Evolutionary conservation across 2,113 vertebrate species (phyloP), one percentile per base, ranked within the genome.

Genomic region (Sminthopsis crassicaudata): DNA sequence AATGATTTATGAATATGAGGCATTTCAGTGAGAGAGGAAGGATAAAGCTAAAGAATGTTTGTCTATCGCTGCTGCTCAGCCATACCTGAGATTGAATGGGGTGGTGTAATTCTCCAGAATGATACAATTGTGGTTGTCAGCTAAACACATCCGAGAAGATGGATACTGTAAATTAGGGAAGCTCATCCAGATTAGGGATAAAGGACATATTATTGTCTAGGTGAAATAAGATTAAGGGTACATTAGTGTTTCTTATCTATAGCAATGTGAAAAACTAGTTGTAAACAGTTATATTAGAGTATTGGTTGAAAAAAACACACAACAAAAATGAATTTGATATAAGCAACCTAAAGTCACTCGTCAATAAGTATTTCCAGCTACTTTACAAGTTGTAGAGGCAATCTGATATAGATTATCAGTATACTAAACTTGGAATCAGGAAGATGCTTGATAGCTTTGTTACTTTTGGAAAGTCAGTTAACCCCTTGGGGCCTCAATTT

Each of bases 171-270:
- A 53, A 52, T 42, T 42, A 25, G 16, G 25, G 55, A 6, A 3
- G 60, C n/a, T 26, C 0, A 42, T 92, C 57, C 51, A 76, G 90
- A 27, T 46, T 0, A 0, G 30, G 2, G 19, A 54, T 52, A 1
- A 7, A n/a, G 22, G 14, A 6, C 30, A 1, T 0, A 2, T 10
- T 7, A 16, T 11, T 0, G 12, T 92, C 84, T 52, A 88, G 23
- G 0, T 36, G 50, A 57, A 60, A 88, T 92, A 26, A 60, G 6
- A 30, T 88, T 92, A 88, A 23, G 3, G 11, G 53, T 46, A 48
- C 8, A 0, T 50, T 36, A 25, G 55, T 2, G 1, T 51, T 50
- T 84, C 67, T 54, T 26, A 57, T 22, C 76, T 8, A 30, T 24
- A 1, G n/a, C 25, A 53, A 91, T 91, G 76, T 9, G 0, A 46